Conservation (phyloP, 1,140 invertebrate species). For the Magallana gigas region DNA sequence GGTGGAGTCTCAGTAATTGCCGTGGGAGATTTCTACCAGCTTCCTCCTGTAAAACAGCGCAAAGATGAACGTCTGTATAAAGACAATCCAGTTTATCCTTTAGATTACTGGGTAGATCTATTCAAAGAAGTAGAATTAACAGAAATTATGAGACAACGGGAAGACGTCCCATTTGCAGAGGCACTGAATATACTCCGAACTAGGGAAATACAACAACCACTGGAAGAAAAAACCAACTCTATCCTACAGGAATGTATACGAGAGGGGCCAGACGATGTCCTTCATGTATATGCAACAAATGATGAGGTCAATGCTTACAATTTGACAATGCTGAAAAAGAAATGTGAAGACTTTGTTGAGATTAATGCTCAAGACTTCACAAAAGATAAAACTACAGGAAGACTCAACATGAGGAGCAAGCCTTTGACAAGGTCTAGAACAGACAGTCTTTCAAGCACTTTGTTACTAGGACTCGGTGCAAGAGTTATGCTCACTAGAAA, state of each 20-base stretch:
- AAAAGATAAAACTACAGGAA: slow-evolving; percentile 33
- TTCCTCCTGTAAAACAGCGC: slow-evolving; percentile 36
- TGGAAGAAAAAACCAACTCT: too few species aligned
- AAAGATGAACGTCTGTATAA: background rate
- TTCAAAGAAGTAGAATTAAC: slow-evolving; percentile 20
- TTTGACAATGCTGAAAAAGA: slow-evolving; percentile 13
- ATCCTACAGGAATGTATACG: too few species aligned
- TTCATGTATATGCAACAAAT: too few species aligned
- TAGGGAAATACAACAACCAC: too few species aligned
- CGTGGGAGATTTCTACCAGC: slow-evolving; percentile 52
- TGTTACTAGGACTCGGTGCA: slow-evolving; percentile 21
- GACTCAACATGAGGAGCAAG: background rate
- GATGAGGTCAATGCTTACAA: slow-evolving; percentile 36
- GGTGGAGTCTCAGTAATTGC: slow-evolving; percentile 47
- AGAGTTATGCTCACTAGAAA: slow-evolving; percentile 32
- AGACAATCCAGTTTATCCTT: background rate
- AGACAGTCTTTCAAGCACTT: slow-evolving; percentile 1
- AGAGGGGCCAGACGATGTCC: too few species aligned
- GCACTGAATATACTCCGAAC: background rate
- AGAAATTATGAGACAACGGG: slow-evolving; percentile 46
- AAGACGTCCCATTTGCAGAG: slow-evolving; percentile 31
- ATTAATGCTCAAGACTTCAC: slow-evolving; percentile 37
- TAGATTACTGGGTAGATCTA: slow-evolving; percentile 36
- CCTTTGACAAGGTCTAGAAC: background rate
- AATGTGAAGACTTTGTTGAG: background rate